Evolutionary conservation across 2,113 vertebrate species (phyloP), one percentile per base, ranked within the genome.

Genomic region (Eclectus roratus): DNA sequence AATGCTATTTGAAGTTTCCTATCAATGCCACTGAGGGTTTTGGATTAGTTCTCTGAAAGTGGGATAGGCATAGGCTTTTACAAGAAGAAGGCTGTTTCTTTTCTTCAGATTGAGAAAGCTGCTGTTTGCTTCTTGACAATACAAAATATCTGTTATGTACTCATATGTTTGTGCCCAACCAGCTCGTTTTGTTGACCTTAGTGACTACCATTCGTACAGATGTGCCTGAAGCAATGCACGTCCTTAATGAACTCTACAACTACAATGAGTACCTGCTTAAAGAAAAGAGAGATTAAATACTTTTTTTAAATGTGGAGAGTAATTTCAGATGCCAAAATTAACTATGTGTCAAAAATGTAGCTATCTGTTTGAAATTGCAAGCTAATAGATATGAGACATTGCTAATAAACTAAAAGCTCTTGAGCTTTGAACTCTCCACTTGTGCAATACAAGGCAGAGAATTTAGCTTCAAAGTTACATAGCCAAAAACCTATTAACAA

Each of bases 341-440:
- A 91, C 91, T 89, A 27, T 20, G 28, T 49, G 28, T 72, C 73
- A 83, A 85, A 95, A 94, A 77, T 69, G n/a, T 27, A 94, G 21
- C 33, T 69, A 55, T 71, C 72, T 63, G 9, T 85, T 87, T 83
- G 60, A 92, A 91, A 87, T 46, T 76, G 18, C 43, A 77, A 23
- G 1, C 81, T 74, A 85, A 63, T 58, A 93, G 79, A 71, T 73
- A 72, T 9, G 53, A 91, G 23, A 2, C 21, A 25, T 44, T 84
- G 35, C 10, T 85, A 96, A 95, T 80, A 90, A 94, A 80, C 11
- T 64, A 73, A 81, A 88, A 39, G 4, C 70, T 60, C n/a, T 66
- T 41, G 50, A 28, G 72, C 56, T 84, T 94, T 49, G 35, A 64
- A 64, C 41, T 65, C 23, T 60, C 33, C 55, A 52, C 14, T 31